Base-by-base conservation (phyloP, 2,113 vertebrate species). In the Lagopus leucura region DNA sequence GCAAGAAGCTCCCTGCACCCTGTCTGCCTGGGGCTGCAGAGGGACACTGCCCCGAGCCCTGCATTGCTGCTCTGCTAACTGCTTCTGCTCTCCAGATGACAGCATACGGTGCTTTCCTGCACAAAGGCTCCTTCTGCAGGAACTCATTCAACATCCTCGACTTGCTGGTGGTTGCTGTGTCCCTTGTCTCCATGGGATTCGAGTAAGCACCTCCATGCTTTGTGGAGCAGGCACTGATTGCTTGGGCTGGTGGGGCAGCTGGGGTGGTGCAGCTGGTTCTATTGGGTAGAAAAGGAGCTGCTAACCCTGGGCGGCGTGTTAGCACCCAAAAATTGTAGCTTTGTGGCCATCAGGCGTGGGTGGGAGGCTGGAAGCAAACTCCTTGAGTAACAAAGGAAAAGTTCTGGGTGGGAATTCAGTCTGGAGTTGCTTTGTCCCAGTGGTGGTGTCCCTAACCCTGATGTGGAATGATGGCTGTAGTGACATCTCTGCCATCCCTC, bases 141-240 rank as follows among this genome's bases (percentile, higher is more conserved):
- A 99, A 99, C 96, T 99, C 98, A 76, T 99, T 99, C 98, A 99
- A 99, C 94, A 99, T 99, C 94, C 98, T 99, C 57, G 99, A 99
- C 96, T 98, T 99, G 91, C 96, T 99, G 76, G 99, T 99, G 92
- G 99, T 99, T 2, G 97, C 96, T 2, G 99, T 99, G 64, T 99
- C 99, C 6, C 99, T 99, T 69, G 98, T 99, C 90, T 99, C 99
- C 70, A 99, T 99, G 98, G 98, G 98, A 73, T 97, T 99, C 10
- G 98, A 99, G 99, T 99, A 97, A 99, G 99, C 97, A 55, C 30
- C 52, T 79, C 48, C 5, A 24, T 0, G 7, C 42, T 40, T 32
- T 5, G 4, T 5, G 6, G 78, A 15, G n/a, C 19, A 61, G 73
- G 63, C 28, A 4, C n/a, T 5, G 24, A 22, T 80, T 52, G 19